Base-by-base conservation (phyloP, 2,888 invertebrate species). In the Aproaerema taeniolella region DNA sequence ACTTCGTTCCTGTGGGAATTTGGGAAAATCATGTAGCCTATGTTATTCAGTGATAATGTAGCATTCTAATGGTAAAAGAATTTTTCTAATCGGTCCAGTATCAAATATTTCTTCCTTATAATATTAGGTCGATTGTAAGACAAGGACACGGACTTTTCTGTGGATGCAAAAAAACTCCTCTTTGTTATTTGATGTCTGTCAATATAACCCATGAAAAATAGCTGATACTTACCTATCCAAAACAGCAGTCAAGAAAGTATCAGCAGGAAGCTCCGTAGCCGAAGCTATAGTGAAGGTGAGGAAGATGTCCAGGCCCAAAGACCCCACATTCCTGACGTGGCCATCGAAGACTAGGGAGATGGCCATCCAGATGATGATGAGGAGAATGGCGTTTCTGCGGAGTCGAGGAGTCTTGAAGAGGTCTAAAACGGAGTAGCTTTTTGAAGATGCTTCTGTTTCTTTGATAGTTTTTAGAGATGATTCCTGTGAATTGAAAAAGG, bases 341-440 rank as follows among this genome's bases (percentile, higher is more conserved):
- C 95, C 95, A 60, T 96, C 95, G 69, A 95, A 95, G 1, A 95
- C 94, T 60, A 96, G 63, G 0, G 95, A 94, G 41, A 95, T 93
- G n/a, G 93, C 91, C 93, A 95, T 94, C 95, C 96, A 96, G 52
- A 96, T 93, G 2, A 95, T 54, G 50, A 94, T 94, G 13, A 96
- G 87, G 0, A 96, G 83, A 33, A 95, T 78, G 0, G 95, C 93
- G 45, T 93, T 93, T 45, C 89, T 90, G 3, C 95, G 82, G 9
- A 96, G 72, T 0, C 94, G 88, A 0, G 95, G 94, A 0, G 93
- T 94, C 55, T 80, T 91, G 70, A 96, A 95, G 0, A 96, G 88
- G 66, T 95, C 95, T 39, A 95, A 52, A 0, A 95, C 92, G 0
- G 95, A 95, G 68, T 94, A 95, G 0, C 88, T 89, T 39, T 89